These are phyloP conservation scores for Meta bourneti DNA, from an alignment of 2,888 invertebrate genomes.

Conservation along the genomic window DNA sequence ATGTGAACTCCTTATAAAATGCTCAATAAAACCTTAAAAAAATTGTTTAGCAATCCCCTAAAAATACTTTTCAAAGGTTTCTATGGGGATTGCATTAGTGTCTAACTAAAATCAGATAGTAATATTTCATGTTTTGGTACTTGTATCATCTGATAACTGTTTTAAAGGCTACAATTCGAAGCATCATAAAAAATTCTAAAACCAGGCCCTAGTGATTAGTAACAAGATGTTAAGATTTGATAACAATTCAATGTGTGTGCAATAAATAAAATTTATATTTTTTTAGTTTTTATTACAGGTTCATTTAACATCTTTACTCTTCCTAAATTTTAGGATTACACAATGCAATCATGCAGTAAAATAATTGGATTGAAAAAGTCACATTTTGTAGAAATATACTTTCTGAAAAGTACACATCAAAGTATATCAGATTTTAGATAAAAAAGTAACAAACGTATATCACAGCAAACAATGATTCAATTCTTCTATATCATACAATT, in stretches of 20 bases:
- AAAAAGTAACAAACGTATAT: conserved; percentile 6
- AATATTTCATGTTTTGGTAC: neutral
- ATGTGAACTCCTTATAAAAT: no score
- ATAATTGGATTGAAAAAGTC: conserved; percentile 2
- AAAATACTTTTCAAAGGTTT: no score
- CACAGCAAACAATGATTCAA: conserved; percentile 1
- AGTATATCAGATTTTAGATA: neutral
- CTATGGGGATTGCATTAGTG: no score
- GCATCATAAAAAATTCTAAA: no score
- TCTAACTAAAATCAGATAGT: neutral
- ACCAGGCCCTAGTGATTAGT: neutral
- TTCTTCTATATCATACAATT: neutral
- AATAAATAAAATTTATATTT: neutral
- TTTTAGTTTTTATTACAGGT: neutral
- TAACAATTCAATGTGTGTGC: neutral
- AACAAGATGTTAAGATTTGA: neutral
- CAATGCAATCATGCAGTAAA: neutral
- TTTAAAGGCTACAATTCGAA: neutral
- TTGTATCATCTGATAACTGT: neutral
- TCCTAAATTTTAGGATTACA: neutral
- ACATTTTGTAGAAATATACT: neutral
- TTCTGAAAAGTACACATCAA: neutral
- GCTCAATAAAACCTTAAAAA: no score
- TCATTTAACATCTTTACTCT: neutral
- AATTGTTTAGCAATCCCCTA: no score